phyloP scores from a whole-genome alignment of 2,888 invertebrate genomes.

The Lithophane socia region DNA sequence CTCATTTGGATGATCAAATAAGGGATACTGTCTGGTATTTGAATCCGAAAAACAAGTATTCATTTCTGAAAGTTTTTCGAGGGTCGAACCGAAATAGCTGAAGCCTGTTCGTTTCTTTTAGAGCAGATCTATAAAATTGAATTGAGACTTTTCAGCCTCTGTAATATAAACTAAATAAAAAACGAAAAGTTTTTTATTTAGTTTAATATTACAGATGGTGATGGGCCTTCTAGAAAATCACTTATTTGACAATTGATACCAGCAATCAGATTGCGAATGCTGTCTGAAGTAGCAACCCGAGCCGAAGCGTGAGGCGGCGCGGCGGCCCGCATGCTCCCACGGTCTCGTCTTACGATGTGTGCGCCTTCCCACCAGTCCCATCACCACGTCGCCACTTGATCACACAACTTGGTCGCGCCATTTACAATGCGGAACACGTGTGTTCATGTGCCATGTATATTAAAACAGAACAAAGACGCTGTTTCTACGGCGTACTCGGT shows the following conservation, averaged over 20 bases:
- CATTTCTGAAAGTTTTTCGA: constrained; percentile 47
- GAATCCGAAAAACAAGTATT: constrained; percentile 39
- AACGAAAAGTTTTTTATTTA: constrained; percentile 11
- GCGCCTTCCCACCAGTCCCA: constrained; percentile 69
- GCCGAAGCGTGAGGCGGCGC: constrained; percentile 60
- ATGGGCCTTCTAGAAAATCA: constrained; percentile 1
- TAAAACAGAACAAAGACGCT: constrained; percentile 61
- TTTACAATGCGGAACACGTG: constrained; percentile 85
- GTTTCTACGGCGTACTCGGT: constrained; percentile 41
- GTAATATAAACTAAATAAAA: too few relatives aligned
- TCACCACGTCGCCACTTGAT: constrained; percentile 72
- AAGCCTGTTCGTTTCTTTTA: constrained; percentile 21
- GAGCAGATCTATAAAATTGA: constrained; percentile 28
- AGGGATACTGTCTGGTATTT: constrained; percentile 40
- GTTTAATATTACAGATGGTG: constrained; percentile 16
- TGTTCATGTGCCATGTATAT: constrained; percentile 70
- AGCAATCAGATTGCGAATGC: constrained; percentile 40
- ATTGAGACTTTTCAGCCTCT: constrained; percentile 17
- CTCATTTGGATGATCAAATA: constrained; percentile 48
- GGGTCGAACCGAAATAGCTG: constrained; percentile 35
- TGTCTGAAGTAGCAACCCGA: constrained; percentile 60
- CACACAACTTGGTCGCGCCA: constrained; percentile 73
- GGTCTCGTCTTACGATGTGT: constrained; percentile 79
- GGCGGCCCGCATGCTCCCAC: constrained; percentile 84
- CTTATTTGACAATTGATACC: constrained; percentile 29